Conservation (phyloP, 2,888 invertebrate genomes). For the Dynastes tityus region DNA sequence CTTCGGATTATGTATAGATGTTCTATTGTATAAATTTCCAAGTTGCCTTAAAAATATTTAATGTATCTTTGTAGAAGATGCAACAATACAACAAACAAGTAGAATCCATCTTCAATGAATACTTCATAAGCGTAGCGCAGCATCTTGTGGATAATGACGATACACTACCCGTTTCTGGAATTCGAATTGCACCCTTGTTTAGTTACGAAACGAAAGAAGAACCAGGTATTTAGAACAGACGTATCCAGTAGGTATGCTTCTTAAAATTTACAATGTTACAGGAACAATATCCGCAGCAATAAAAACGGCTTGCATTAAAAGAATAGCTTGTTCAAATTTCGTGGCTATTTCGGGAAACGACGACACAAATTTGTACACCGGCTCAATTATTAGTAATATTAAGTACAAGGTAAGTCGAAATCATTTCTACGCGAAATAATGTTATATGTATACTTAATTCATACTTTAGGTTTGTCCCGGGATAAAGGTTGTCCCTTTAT, state of each 20-base stretch:
- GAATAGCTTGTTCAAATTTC: slow-evolving; percentile 53
- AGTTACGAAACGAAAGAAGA: slow-evolving; percentile 15
- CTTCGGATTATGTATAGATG: too few relatives aligned
- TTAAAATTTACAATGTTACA: slow-evolving; percentile 20
- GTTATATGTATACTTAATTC: neutral
- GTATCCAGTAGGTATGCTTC: neutral
- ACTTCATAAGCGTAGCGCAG: slow-evolving; percentile 52
- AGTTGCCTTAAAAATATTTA: neutral
- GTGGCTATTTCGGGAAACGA: slow-evolving; percentile 53
- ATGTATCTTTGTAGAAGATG: slow-evolving; percentile 40
- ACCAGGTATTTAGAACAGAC: slow-evolving; percentile 19
- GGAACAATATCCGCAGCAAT: slow-evolving; percentile 50
- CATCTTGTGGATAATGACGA: slow-evolving; percentile 44
- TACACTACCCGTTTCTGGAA: slow-evolving; percentile 43
- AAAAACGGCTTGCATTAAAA: slow-evolving; percentile 49
- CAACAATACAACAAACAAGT: slow-evolving; percentile 53
- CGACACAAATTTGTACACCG: slow-evolving; percentile 47
- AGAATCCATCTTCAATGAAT: slow-evolving; percentile 52
- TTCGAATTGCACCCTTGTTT: slow-evolving; percentile 26
- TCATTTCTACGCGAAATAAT: too few relatives aligned
- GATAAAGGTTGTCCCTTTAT: slow-evolving; percentile 52
- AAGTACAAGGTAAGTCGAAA: slow-evolving; percentile 39
- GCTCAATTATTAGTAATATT: slow-evolving; percentile 47
- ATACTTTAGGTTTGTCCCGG: slow-evolving; percentile 51
- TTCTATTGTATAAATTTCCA: neutral